These are phyloP conservation scores for Lagodon rhomboides DNA, from an alignment of 2,797 vertebrate species.

Conservation along the genomic window DNA sequence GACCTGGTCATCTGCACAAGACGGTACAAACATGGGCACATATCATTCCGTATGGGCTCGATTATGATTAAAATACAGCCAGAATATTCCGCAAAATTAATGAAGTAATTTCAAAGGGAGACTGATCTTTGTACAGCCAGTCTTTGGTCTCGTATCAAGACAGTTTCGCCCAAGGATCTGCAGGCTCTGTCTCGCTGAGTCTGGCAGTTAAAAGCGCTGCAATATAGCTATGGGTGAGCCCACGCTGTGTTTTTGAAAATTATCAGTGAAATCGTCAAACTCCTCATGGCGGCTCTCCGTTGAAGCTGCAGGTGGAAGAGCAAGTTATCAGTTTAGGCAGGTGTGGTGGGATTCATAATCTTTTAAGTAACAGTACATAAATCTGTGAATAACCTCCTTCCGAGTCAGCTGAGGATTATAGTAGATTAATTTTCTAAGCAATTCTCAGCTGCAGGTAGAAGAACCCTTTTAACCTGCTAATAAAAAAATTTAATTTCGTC, in stretches of 20 bases:
- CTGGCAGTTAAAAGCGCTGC: conserved; percentile 22
- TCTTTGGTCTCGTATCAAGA: conserved; percentile 27
- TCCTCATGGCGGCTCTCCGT: conserved; percentile 23
- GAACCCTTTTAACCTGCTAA: conserved; percentile 41
- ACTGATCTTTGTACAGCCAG: conserved; percentile 4
- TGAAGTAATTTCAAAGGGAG: conserved; percentile 14
- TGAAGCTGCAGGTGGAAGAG: conserved; percentile 29
- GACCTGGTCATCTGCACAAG: conserved; percentile 93
- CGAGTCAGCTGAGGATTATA: conserved; percentile 38
- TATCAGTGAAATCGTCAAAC: conserved; percentile 18
- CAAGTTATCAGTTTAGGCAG: conserved; percentile 33
- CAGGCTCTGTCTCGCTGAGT: conserved; percentile 11
- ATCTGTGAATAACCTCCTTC: conserved; percentile 53
- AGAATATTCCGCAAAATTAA: background rate
- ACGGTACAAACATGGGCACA: conserved; percentile 72
- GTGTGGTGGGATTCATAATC: conserved; percentile 41
- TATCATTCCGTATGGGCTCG: background rate
- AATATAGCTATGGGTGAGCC: conserved; percentile 20
- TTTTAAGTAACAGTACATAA: conserved; percentile 28
- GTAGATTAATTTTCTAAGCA: conserved; percentile 45
- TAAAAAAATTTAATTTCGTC: conserved; percentile 14
- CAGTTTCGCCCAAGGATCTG: conserved; percentile 28
- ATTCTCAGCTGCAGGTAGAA: conserved; percentile 39
- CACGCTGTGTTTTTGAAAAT: conserved; percentile 32
- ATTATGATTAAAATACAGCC: background rate